Evolutionary conservation across 1,140 invertebrate genomes (phyloP), one percentile per base, ranked within the genome.

Genomic region (Palaemon carinicauda): DNA sequence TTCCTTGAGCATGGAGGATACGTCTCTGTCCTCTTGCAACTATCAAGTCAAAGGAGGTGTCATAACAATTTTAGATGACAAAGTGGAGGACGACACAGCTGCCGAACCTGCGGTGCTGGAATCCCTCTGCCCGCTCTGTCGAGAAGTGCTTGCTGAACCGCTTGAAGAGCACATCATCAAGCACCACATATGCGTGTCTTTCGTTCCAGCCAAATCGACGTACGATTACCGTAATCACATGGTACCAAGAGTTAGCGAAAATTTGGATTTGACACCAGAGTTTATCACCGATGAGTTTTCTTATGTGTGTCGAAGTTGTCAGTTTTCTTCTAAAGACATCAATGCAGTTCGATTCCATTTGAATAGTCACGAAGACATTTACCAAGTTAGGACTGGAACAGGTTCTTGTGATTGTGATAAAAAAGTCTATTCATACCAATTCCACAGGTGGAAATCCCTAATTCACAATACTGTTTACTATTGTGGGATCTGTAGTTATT

Each of bases 261-360:
- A 53, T 10, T 51, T 24, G 7, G 56, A 69, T 19, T 29, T 73
- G 27, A 21, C 74, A 24, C 17, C 21, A 17, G 41, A 7, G 31
- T 7, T 50, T 33, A 41, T 21, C 7, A 60, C 29, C 17, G 65
- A 71, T 50, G 41, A 41, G 15, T 82, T 31, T 29, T 3, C 69
- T 14, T 54, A 27, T 19, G 83, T 86, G 31, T 86, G 83, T 80
- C 75, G 83, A 31, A 53, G 24, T 21, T 86, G 83, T 56, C 41
- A 31, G 7, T 86, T 86, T 73, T 75, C 60, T 0, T 80, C 75
- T 1, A 81, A 85, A 27, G 54, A 73, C 21, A 85, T 89, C 53
- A 79, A 89, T 71, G 74, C 77, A 21, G 88, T 87, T 27, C 80
- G 88, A 80, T 80, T 87, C 41, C 88, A 89, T 77, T 33, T 87